These are phyloP conservation scores for Cartodere bifasciata DNA, from an alignment of 2,888 invertebrate genomes.

Conservation along the genomic window DNA sequence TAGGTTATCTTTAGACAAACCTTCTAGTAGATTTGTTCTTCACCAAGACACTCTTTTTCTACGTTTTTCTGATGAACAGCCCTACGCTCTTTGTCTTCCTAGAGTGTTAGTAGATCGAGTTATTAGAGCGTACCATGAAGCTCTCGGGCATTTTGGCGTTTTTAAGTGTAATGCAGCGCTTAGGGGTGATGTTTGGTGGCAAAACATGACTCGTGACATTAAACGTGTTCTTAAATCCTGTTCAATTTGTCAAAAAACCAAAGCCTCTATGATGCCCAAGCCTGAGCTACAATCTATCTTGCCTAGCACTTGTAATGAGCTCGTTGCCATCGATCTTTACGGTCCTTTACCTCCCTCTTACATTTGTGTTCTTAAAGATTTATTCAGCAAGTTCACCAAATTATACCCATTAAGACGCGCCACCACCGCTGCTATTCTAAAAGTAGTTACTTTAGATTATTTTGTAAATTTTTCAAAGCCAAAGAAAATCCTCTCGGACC, in stretches of 20 bases:
- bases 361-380: slow-evolving; percentile 12
- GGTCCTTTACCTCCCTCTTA: slow-evolving; percentile 12
- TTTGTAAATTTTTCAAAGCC: neutral
- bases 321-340: slow-evolving; percentile 9
- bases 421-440: slow-evolving; percentile 9
- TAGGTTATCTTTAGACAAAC: too few relatives aligned
- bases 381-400: slow-evolving; percentile 14
- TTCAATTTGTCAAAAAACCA: slow-evolving; percentile 12
- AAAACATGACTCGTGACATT: neutral
- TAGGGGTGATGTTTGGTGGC: slow-evolving; percentile 3
- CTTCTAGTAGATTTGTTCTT: too few relatives aligned
- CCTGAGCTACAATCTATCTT: slow-evolving; percentile 1
- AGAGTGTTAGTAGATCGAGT: slow-evolving; percentile 1
- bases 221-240: slow-evolving; percentile 5
- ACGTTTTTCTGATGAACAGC: too few relatives aligned
- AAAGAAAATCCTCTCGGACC: neutral
- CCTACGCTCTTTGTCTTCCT: too few relatives aligned
- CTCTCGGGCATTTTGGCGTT: slow-evolving; percentile 3
- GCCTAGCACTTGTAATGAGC: neutral
- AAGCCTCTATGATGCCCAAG: neutral
- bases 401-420: slow-evolving; percentile 12
- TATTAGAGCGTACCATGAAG: slow-evolving; percentile 3
- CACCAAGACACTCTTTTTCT: too few relatives aligned
- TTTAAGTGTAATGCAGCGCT: slow-evolving; percentile 3
- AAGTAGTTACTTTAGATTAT: slow-evolving; percentile 3